Base-by-base conservation (phyloP, 92 coral and sea anemone species). In the Phenganax subtilis region DNA sequence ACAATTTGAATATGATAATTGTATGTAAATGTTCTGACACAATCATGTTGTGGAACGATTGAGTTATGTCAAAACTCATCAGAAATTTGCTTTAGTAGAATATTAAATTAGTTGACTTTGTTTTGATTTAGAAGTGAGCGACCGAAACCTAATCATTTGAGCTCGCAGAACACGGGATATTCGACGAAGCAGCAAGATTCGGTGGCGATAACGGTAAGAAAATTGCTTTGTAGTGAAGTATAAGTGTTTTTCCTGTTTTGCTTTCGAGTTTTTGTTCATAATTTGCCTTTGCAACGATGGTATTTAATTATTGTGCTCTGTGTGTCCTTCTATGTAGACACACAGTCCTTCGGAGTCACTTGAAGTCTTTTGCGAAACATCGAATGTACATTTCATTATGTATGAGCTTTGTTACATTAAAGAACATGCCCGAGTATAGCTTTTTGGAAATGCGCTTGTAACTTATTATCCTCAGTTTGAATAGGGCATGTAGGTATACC, bases 71-170 rank as follows among this genome's bases (percentile, higher is more conserved):
- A 59, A 29, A 47, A 14, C 60, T 79, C 72, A 63, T 79, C 65
- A 64, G 17, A 9, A 51, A 47, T 54, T 14, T 37, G 60, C 65
- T 77, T 20, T 56, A 51, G 20, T 62, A n/a, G 83, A 79, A 79
- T 79, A 79, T 79, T 65, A 37, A 79, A 79, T 79, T 79, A 79
- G 51, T 63, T 63, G 5, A 77, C 51, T 65, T 10, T 79, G 62
- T 64, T 79, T 79, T 64, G 73, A 12, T 79, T 65, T 68, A 79
- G 83, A 69, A 8, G 44, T 37, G 74, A 64, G 31, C 63, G 62
- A 16, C 61, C 83, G 17, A 64, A 63, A n/a, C 29, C 57, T 52
- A 61, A 47, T 12, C 58, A 51, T 6, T 30, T 52, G 37, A 29
- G 15, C 31, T 3, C 83, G 11, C 83, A 64, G 74, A 68, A 37